Conservation (phyloP, 2,888 invertebrate genomes). For the Sphaeridia pumilis region DNA sequence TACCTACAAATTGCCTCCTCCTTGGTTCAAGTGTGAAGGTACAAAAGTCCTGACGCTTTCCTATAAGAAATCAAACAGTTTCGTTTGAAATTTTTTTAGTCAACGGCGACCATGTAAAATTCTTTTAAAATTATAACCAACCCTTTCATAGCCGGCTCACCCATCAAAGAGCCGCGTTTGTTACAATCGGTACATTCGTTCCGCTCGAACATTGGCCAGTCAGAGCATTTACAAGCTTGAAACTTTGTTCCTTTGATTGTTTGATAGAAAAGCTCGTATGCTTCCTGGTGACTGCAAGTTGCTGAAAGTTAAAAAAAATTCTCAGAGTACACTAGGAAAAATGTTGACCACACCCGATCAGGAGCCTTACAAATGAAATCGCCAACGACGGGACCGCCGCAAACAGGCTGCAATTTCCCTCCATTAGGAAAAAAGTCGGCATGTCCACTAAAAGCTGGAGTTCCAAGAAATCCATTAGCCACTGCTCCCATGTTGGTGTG, state of each 20-base stretch:
- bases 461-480: conserved; percentile 21
- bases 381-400: conserved; percentile 11
- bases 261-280: conserved; percentile 8
- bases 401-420: conserved; percentile 11
- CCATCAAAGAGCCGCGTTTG: conserved; percentile 23
- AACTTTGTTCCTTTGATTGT: conserved; percentile 14
- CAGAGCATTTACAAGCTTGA: conserved; percentile 23
- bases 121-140: not conserved
- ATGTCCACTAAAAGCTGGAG: conserved; percentile 16
- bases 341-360: not conserved
- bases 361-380: conserved; percentile 6
- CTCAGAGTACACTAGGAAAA: not conserved
- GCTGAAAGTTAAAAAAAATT: conserved; percentile 4
- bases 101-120: not conserved
- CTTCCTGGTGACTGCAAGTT: conserved; percentile 16
- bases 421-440: conserved; percentile 25
- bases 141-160: conserved; percentile 16
- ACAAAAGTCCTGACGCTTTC: conserved; percentile 4
- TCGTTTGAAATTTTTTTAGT: not conserved
- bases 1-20: no score
- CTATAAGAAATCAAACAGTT: not conserved
- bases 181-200: conserved; percentile 18
- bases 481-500: conserved; percentile 22
- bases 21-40: not conserved
- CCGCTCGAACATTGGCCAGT: conserved; percentile 18